A percentile compares a stretch with the other conserved stretches of the same genome.
Conservation (phyloP, 1,140 invertebrate species). For the Bombus affinis region DNA sequence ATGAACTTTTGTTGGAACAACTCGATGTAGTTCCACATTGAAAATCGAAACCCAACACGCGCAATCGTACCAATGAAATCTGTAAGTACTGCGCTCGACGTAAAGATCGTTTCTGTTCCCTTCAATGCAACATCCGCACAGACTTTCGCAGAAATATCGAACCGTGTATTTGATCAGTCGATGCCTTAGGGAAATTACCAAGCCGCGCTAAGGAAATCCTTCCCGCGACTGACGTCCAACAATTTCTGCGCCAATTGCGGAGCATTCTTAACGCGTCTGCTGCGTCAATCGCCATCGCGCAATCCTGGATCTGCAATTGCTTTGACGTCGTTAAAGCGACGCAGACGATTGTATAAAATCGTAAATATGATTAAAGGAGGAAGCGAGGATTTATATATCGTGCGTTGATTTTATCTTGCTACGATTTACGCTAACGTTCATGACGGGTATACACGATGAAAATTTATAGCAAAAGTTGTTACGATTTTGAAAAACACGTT, state of each 20-base stretch:
- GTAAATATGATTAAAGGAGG: neutral
- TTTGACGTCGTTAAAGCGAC: conserved; percentile 35
- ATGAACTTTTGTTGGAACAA: neutral
- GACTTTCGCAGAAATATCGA: conserved; percentile 49
- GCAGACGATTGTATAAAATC: conserved; percentile 10
- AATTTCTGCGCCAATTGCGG: conserved; percentile 39
- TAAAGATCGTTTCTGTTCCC: conserved; percentile 48
- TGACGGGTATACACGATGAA: no score
- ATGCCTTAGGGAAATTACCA: conserved; percentile 56
- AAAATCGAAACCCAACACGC: neutral
- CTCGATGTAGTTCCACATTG: no score
- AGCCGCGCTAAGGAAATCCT: conserved; percentile 47
- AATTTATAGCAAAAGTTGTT: neutral
- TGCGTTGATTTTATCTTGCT: neutral
- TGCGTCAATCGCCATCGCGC: conserved; percentile 29
- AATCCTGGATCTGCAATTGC: conserved; percentile 22
- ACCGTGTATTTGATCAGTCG: conserved; percentile 39
- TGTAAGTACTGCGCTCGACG: neutral
- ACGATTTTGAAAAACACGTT: neutral
- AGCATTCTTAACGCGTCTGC: conserved; percentile 12
- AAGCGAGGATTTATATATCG: neutral
- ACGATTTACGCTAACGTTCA: neutral
- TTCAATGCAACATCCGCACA: conserved; percentile 42
- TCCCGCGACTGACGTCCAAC: conserved; percentile 40
- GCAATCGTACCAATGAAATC: conserved; percentile 44